These are phyloP conservation scores for Elephantulus edwardii DNA, from an alignment of 2,113 vertebrate genomes.

Conservation along the genomic window DNA sequence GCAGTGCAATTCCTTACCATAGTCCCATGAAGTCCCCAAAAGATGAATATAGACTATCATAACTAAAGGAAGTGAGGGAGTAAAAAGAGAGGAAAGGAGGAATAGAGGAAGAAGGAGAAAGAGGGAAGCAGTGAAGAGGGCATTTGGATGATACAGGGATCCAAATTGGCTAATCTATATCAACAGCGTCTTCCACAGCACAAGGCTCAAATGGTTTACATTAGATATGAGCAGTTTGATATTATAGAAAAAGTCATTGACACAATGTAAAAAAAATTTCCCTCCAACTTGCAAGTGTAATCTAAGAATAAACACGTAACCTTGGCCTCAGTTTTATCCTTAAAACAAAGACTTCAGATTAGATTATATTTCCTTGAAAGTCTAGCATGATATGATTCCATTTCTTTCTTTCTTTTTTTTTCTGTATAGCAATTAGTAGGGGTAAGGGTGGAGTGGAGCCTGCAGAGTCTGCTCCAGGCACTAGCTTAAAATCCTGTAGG, in stretches of 20 bases:
- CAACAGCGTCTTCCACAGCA: neutral
- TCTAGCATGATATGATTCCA: conserved; percentile 48
- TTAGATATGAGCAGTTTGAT: neutral
- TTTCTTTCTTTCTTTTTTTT: conserved; percentile 63
- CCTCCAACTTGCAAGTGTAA: conserved; percentile 58
- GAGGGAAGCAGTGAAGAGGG: neutral
- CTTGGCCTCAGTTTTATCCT: conserved; percentile 69
- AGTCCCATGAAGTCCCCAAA: too few relatives aligned
- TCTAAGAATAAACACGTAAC: conserved; percentile 67
- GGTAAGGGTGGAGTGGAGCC: too few relatives aligned
- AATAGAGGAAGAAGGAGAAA: neutral
- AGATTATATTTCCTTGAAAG: conserved; percentile 63
- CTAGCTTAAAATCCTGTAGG: too few relatives aligned
- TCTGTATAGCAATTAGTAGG: conserved; percentile 43
- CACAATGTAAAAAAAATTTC: conserved; percentile 41
- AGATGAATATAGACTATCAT: neutral
- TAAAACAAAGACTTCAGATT: conserved; percentile 62
- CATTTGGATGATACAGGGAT: neutral
- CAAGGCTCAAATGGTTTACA: neutral
- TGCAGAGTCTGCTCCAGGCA: too few relatives aligned
- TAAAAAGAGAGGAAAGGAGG: neutral
- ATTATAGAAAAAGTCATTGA: conserved; percentile 37
- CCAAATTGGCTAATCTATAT: neutral
- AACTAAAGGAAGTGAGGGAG: neutral
- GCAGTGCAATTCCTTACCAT: too few relatives aligned